These are phyloP conservation scores for Polyodon spathula DNA, from an alignment of 2,113 vertebrate genomes.

Conservation along the genomic window DNA sequence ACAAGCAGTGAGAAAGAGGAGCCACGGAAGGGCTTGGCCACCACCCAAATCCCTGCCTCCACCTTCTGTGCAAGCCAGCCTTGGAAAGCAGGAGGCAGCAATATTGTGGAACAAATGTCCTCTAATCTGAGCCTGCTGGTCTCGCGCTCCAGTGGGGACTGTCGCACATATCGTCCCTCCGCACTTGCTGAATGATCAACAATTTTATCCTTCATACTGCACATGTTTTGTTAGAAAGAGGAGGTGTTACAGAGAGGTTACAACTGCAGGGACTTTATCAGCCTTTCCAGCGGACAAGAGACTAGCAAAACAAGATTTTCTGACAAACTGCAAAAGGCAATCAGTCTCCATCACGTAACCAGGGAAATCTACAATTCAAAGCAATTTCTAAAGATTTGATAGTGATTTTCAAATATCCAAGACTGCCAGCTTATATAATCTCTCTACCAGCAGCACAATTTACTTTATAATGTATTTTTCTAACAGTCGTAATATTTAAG, in stretches of 20 bases:
- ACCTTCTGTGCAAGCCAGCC: conserved; percentile 81
- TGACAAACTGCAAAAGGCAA: conserved; percentile 1
- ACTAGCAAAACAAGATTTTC: conserved; percentile 29
- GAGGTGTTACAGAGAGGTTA: conserved; percentile 34
- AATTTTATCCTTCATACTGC: conserved; percentile 45
- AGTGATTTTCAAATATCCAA: too few relatives aligned
- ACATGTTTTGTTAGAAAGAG: conserved; percentile 44
- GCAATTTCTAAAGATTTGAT: background rate
- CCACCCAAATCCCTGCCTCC: conserved; percentile 78
- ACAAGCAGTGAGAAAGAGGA: conserved; percentile 62
- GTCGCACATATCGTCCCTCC: conserved; percentile 42
- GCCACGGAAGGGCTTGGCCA: conserved; percentile 67
- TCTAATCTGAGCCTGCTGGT: conserved; percentile 72
- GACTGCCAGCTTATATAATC: too few relatives aligned
- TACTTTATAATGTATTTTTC: too few relatives aligned
- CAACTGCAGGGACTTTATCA: conserved; percentile 31
- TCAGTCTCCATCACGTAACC: conserved; percentile 29
- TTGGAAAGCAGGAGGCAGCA: conserved; percentile 70
- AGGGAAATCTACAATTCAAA: conserved; percentile 17
- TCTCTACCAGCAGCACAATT: too few relatives aligned
- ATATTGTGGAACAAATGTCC: conserved; percentile 74
- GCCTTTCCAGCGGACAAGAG: conserved; percentile 38
- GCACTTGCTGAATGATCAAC: conserved; percentile 28
- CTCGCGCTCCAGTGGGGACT: conserved; percentile 56
- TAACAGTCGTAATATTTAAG: too few relatives aligned